phyloP scores from a whole-genome alignment of 2,888 invertebrate species.

The Drosophila koepferae region DNA sequence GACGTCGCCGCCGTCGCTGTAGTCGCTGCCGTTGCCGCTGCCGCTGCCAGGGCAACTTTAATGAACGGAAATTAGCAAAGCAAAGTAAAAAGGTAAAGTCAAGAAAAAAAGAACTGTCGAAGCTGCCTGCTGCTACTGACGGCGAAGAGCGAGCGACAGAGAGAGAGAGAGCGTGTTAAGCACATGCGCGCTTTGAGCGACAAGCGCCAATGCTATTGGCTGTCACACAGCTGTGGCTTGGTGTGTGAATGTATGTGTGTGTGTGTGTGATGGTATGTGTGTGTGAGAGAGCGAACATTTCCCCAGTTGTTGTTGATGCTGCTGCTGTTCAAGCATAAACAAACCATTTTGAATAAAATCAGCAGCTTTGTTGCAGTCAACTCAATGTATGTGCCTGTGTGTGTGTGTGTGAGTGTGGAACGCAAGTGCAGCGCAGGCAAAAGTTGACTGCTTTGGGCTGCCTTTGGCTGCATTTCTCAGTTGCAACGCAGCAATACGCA shows the following conservation, averaged over 20 bases:
- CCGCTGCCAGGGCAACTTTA: conserved; percentile 68
- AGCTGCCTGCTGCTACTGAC: conserved; percentile 17
- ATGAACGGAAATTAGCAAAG: conserved; percentile 81
- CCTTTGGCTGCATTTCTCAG: conserved; percentile 61
- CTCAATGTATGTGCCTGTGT: neutral
- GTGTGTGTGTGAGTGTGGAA: conserved; percentile 55
- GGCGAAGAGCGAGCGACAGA: conserved; percentile 34
- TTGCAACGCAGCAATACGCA: conserved; percentile 64
- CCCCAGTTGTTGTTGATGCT: conserved; percentile 49
- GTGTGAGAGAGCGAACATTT: conserved; percentile 55
- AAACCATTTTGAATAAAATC: conserved; percentile 82
- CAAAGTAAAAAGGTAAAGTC: conserved; percentile 42
- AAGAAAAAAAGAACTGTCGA: conserved; percentile 23
- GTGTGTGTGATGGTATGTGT: conserved; percentile 22
- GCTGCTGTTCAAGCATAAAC: conserved; percentile 68
- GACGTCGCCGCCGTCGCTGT: conserved; percentile 21
- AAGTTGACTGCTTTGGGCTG: conserved; percentile 41
- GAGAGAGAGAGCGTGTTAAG: conserved; percentile 50
- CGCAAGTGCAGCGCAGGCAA: conserved; percentile 60
- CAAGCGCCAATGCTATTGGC: conserved; percentile 70
- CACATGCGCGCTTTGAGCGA: conserved; percentile 72
- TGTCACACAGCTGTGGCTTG: neutral
- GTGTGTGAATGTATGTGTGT: conserved; percentile 3
- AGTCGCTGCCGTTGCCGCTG: conserved; percentile 23
- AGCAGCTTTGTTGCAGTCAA: conserved; percentile 42